These are phyloP conservation scores for Ichneumoninae sp. DNA, from an alignment of 2,888 invertebrate species.

Conservation along the genomic window DNA sequence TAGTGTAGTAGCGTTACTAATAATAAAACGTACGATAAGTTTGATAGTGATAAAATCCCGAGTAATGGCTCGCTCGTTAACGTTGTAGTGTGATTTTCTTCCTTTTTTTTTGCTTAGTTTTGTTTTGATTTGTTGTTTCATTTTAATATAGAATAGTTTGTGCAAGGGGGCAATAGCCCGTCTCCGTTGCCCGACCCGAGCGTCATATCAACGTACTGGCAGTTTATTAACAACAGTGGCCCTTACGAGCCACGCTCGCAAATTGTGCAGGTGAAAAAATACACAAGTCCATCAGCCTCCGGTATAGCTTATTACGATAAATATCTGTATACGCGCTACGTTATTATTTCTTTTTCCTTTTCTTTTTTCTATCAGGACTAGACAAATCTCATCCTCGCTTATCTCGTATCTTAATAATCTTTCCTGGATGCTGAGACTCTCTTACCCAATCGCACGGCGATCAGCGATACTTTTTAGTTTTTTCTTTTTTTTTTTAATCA, in stretches of 20 bases:
- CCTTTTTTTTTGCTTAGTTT: conserved; percentile 56
- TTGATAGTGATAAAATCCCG: conserved; percentile 64
- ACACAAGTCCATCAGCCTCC: conserved; percentile 55
- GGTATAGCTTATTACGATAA: conserved; percentile 37
- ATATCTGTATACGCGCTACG: conserved; percentile 14
- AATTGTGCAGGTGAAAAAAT: conserved; percentile 69
- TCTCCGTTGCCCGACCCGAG: conserved; percentile 55
- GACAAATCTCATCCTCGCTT: conserved; percentile 26
- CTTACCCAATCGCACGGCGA: conserved; percentile 58
- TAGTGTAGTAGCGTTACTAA: conserved; percentile 55
- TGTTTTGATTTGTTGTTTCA: conserved; percentile 6
- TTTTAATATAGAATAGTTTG: conserved; percentile 43
- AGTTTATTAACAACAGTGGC: conserved; percentile 58
- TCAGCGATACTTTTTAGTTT: conserved; percentile 45
- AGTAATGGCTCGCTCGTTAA: conserved; percentile 56
- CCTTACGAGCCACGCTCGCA: conserved; percentile 52
- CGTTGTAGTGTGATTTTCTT: conserved; percentile 50
- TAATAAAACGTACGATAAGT: conserved; percentile 57
- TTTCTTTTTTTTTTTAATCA: conserved; percentile 22
- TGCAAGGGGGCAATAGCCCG: conserved; percentile 45
- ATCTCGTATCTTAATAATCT: conserved; percentile 16
- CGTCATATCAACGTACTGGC: conserved; percentile 61
- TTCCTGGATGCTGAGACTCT: conserved; percentile 10
- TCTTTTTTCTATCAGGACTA: conserved; percentile 42
- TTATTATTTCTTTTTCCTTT: background rate